Evolutionary conservation across 2,113 vertebrate genomes (phyloP), one percentile per base, ranked within the genome.

Genomic region (Cnemophilus loriae): DNA sequence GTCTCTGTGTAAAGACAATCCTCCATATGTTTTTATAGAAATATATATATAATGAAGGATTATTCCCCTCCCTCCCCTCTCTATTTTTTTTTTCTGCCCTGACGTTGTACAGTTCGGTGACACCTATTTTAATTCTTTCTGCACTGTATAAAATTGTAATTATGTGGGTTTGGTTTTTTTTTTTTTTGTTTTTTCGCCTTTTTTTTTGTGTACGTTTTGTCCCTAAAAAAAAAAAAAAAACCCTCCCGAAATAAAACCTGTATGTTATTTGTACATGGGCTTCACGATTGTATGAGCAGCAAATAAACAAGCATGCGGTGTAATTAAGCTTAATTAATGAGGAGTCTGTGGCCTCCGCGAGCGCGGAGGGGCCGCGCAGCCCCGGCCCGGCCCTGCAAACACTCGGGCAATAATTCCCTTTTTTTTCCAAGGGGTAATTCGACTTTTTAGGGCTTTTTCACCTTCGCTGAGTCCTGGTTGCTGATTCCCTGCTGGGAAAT

Each of bases 71-170:
- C 37, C 9, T 89, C 82, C 64, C 35, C 8, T 67, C 83, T 80
- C 63, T 84, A 27, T 78, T 77, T 92, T 92, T 85, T 90, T 86
- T 93, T 88, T 87, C 77, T 26, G 2, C 92, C 96, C 95, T 95
- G 92, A 89, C 70, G 89, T 94, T 84, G 94, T 95, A 97, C 97
- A 97, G 96, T 92, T 97, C 83, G 97, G 97, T 97, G 97, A 98
- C 97, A 97, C 98, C 77, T 97, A 97, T 98, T 98, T 98, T 95
- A 95, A 97, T 97, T 96, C 98, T 97, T 98, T 98, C 98, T 98
- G 98, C 99, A 99, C 99, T 99, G 99, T 99, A 98, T 98, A 98
- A 98, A 98, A 98, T 92, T 97, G 98, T 98, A 97, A 98, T 98
- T 98, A 96, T 32, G 74, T 76, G 85, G 57, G 82, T 64, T 84